Evolutionary conservation across 2,113 vertebrate genomes (phyloP).

Genomic region (Uropsilus gracilis): DNA sequence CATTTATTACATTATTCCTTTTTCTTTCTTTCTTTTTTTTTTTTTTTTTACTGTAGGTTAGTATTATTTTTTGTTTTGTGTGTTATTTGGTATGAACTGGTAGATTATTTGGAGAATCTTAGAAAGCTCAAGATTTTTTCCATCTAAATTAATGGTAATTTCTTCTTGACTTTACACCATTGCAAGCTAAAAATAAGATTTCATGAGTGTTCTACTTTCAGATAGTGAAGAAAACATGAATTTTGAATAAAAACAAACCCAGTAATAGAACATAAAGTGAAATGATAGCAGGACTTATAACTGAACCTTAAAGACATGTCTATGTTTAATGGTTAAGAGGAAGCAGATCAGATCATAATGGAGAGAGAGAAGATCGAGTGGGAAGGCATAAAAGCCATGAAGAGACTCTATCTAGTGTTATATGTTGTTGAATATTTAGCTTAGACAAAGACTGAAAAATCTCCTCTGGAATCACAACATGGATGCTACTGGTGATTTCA

Average conservation of each 20-base stretch:
- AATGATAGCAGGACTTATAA: not conserved
- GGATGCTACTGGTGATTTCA: not conserved
- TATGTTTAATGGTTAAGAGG: not conserved
- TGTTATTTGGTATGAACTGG: not conserved
- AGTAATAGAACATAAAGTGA: not conserved
- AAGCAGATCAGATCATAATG: rapidly evolving
- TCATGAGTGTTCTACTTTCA: not conserved
- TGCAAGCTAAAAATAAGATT: not conserved
- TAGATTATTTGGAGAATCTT: not conserved
- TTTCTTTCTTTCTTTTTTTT: too few relatives aligned
- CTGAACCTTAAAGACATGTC: not conserved
- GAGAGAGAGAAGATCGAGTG: not conserved
- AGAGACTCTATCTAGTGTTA: not conserved
- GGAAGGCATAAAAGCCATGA: rapidly evolving
- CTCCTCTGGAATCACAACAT: not conserved
- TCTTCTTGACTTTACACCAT: not conserved
- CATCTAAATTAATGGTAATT: not conserved
- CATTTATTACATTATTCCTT: not conserved
- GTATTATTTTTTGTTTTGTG: not conserved
- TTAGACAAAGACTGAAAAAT: not conserved
- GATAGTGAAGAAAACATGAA: not conserved
- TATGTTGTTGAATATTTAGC: not conserved
- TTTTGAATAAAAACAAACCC: not conserved
- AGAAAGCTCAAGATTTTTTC: not conserved
- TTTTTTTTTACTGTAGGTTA: not conserved